Evolutionary conservation across 2,797 vertebrate species (phyloP), one percentile per base, ranked within the genome.

Genomic region (Chromis chromis): DNA sequence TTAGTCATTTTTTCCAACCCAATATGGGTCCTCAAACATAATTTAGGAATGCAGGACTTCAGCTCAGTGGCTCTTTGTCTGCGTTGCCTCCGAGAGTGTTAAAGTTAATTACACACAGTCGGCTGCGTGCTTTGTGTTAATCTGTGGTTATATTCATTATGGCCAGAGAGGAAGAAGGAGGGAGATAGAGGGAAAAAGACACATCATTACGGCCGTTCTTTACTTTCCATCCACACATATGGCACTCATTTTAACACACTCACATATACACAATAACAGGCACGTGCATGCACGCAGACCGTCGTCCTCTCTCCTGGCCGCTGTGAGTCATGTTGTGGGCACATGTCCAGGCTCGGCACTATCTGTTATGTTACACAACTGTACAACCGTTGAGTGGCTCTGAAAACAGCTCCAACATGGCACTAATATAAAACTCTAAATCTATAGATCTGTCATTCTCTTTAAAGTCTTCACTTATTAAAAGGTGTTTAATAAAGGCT

Each of bases 211-310:
- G 73, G 60, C 59, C 74, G 59, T 52, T 67, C 58, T 49, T 68
- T 54, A 27, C 22, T 70, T 54, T 57, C 44, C 83, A 79, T 72
- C 40, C 69, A 59, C 79, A 85, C 75, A 64, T 88, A 90, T 93
- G 91, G 91, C 91, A 93, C 91, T 89, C 88, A 33, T 68, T 74
- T 54, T 83, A 75, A 88, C 70, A 69, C 59, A 78, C 76, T 48
- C 55, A 72, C 46, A 46, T 49, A 54, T 9, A 74, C 53, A 82
- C 76, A 54, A 25, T 6, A 40, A 74, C 74, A 78, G 36, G 79
- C 55, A 73, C 59, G 65, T 44, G 52, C 78, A 79, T 60, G 62
- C 76, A 61, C 67, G 75, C 66, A 33, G 49, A 60, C 57, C 1
- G 33, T 24, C 60, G 0, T 63, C 59, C 52, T 59, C 57, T 10